Conservation (phyloP, 2,888 invertebrate genomes). For the Spilosoma lubricipeda region DNA sequence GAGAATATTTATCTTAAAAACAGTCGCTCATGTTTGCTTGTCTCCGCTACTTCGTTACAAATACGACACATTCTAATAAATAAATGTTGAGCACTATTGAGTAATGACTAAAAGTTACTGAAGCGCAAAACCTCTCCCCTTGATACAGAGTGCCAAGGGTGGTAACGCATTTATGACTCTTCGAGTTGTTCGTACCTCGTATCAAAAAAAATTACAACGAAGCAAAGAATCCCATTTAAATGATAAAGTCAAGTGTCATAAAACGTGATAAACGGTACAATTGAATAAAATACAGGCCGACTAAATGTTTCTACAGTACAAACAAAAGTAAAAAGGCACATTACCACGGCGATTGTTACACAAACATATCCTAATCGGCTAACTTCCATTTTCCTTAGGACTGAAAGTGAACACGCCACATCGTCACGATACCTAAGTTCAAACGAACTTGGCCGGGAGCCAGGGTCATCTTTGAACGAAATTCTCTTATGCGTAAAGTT, state of each 20-base stretch:
- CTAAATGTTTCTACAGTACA: background rate
- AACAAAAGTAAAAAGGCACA: background rate
- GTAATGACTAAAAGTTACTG: too few relatives aligned
- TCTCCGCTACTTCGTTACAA: too few relatives aligned
- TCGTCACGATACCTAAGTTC: slow-evolving; percentile 15
- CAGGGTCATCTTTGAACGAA: slow-evolving; percentile 21
- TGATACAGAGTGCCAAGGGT: background rate
- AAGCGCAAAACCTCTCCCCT: background rate
- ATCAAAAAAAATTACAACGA: background rate
- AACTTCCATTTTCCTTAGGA: slow-evolving; percentile 7
- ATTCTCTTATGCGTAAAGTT: slow-evolving; percentile 8
- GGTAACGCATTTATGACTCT: background rate
- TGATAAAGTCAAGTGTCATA: background rate
- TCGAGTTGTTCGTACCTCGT: background rate
- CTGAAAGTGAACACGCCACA: slow-evolving; percentile 23
- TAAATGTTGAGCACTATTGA: too few relatives aligned
- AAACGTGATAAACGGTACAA: background rate
- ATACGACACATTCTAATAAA: too few relatives aligned
- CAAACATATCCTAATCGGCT: slow-evolving; percentile 8
- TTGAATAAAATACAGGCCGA: background rate
- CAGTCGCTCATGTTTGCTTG: too few relatives aligned
- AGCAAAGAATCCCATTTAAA: background rate
- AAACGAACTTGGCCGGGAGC: slow-evolving; percentile 31
- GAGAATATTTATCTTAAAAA: too few relatives aligned
- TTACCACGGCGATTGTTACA: slow-evolving; percentile 3